phyloP scores from a whole-genome alignment of 2,113 vertebrate species.

The Trochalopteron elliotii region DNA sequence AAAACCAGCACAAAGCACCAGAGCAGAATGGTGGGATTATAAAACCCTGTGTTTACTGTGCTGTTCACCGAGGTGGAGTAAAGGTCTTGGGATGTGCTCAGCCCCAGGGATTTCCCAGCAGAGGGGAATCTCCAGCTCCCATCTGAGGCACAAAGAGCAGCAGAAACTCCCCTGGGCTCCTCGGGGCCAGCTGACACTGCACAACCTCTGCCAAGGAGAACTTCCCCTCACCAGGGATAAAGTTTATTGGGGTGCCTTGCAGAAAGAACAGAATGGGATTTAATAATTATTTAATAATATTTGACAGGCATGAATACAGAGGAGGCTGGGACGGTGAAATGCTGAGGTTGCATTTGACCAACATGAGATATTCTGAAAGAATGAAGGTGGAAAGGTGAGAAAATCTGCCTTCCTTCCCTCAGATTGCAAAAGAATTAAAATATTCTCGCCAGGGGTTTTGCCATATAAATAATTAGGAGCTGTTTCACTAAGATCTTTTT shows the following conservation, averaged over 20 bases:
- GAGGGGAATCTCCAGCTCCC: conserved; percentile 18
- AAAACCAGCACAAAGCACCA: background rate
- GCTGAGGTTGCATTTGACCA: background rate
- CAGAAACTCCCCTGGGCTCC: background rate
- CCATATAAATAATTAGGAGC: background rate
- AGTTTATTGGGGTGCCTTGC: background rate
- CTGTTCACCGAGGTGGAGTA: background rate
- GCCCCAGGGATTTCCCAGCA: background rate
- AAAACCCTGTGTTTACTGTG: background rate
- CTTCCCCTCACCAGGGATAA: background rate
- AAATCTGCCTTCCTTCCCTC: background rate
- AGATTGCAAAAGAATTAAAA: background rate
- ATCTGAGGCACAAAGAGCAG: background rate
- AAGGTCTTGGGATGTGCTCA: background rate
- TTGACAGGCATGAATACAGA: background rate
- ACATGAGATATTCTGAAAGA: background rate
- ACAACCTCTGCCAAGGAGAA: background rate
- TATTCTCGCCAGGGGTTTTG: background rate
- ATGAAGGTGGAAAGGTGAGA: background rate
- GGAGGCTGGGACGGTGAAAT: background rate
- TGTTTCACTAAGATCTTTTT: background rate
- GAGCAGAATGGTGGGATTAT: background rate
- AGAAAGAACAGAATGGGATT: background rate
- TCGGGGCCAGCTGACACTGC: background rate
- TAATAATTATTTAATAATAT: background rate